Evolutionary conservation across 2,888 invertebrate species (phyloP).

Genomic region (Epiblema foenella): DNA sequence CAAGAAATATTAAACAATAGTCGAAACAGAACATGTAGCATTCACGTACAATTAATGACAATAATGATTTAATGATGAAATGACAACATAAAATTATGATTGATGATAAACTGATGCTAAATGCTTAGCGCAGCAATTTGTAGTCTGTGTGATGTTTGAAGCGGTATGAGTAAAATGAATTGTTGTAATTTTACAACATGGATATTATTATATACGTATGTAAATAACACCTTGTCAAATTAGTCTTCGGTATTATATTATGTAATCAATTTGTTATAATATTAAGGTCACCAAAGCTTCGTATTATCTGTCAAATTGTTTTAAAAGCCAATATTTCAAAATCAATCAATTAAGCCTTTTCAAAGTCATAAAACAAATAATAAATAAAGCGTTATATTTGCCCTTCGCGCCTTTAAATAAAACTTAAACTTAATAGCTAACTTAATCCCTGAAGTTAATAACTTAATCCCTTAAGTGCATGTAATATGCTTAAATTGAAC

Average conservation of each 20-base stretch:
- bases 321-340: conserved; percentile 58
- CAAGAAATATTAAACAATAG: conserved; percentile 26
- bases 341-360: conserved; percentile 63
- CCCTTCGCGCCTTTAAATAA: conserved; percentile 12
- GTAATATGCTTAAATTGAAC: no score
- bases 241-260: conserved; percentile 9
- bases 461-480: no score
- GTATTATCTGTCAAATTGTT: conserved; percentile 65
- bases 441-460: no score
- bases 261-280: conserved; percentile 44
- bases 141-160: conserved; percentile 13
- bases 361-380: conserved; percentile 54
- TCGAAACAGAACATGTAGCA: conserved; percentile 29
- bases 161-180: conserved; percentile 27
- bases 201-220: background rate
- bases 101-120: conserved; percentile 20
- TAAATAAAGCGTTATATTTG: conserved; percentile 60
- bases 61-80: conserved; percentile 30
- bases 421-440: background rate
- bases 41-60: conserved; percentile 36
- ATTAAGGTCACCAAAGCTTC: conserved; percentile 68
- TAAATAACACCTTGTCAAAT: conserved; percentile 11
- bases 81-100: conserved; percentile 34
- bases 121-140: conserved; percentile 10
- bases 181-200: background rate